Evolutionary conservation across 2,797 vertebrate species (phyloP), one percentile per base, ranked within the genome.

Genomic region (Hyperoplus lanceolatus): DNA sequence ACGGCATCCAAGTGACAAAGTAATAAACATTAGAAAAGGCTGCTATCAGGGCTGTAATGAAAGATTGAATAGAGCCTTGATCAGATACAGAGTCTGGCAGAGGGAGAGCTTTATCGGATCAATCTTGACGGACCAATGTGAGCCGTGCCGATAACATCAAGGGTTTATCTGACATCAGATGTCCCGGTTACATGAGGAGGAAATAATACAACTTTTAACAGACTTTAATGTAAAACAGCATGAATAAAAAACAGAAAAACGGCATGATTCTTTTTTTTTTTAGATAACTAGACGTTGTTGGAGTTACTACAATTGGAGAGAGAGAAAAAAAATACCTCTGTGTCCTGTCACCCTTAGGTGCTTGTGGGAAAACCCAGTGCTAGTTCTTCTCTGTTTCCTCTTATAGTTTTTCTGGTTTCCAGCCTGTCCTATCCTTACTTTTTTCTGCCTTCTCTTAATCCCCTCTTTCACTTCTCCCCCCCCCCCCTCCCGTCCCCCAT

Each of bases 361-460:
- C 74, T 45, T 82, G 59, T 84, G 72, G 72, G 79, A 46, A 70
- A 78, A 59, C 51, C 45, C 8, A 58, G 59, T 2, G 38, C 68
- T 62, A 29, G 50, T 69, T 76, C 38, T 71, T 71, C 72, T 83
- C 78, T 75, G 63, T 66, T 87, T 66, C 72, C 72, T 87, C 73
- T 72, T 67, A 29, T 29, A 29, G 61, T 51, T 71, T 81, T 86
- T 80, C 74, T 59, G 60, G 62, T 84, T 89, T 90, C 75, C 77
- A 62, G 66, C 39, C 84, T 92, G 79, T 90, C 67, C 65, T 93
- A 77, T 92, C 88, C 92, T 94, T 80, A 95, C 95, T 94, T 95
- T 94, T 94, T 94, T 96, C 29, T 29, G 29, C 29, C 29, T 29
- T 29, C 29, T 29, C 29, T 29, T 29, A 3, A 3, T 29, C 29